These are phyloP conservation scores for Neodiprion virginianus DNA, from an alignment of 1,140 invertebrate species.

Conservation along the genomic window DNA sequence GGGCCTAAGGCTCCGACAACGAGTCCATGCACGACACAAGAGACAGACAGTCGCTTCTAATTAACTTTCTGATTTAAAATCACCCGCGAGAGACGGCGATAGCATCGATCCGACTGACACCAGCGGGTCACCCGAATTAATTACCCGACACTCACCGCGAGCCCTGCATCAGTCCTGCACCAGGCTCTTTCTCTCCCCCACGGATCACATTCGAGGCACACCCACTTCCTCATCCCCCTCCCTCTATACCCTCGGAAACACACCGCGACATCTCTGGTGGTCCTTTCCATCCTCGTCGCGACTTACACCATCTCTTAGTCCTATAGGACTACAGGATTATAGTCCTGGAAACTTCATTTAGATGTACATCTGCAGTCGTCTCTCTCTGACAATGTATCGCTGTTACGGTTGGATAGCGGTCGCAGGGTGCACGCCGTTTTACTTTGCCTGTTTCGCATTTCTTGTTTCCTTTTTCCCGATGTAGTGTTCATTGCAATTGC, in stretches of 20 bases:
- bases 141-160: conserved; percentile 44
- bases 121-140: conserved; percentile 47
- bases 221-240: background rate
- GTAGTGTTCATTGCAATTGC: too few relatives aligned
- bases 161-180: background rate
- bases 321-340: too few relatives aligned
- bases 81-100: conserved; percentile 31
- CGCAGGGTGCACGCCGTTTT: too few relatives aligned
- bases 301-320: too few relatives aligned
- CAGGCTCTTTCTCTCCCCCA: conserved; percentile 23
- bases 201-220: conserved; percentile 13
- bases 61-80: conserved; percentile 55
- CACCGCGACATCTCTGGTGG: background rate
- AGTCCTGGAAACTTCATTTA: too few relatives aligned
- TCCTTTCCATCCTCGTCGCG: background rate
- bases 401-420: too few relatives aligned
- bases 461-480: too few relatives aligned
- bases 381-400: too few relatives aligned
- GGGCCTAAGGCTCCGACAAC: background rate
- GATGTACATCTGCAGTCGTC: too few relatives aligned
- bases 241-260: background rate
- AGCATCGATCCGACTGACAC: conserved; percentile 45
- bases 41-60: conserved; percentile 50
- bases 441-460: too few relatives aligned
- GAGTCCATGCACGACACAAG: conserved; percentile 37